Percentiles rank a stretch among this genome's conserved stretches.
Conservation (phyloP, 2,797 vertebrate species). For the Morelia viridis region DNA sequence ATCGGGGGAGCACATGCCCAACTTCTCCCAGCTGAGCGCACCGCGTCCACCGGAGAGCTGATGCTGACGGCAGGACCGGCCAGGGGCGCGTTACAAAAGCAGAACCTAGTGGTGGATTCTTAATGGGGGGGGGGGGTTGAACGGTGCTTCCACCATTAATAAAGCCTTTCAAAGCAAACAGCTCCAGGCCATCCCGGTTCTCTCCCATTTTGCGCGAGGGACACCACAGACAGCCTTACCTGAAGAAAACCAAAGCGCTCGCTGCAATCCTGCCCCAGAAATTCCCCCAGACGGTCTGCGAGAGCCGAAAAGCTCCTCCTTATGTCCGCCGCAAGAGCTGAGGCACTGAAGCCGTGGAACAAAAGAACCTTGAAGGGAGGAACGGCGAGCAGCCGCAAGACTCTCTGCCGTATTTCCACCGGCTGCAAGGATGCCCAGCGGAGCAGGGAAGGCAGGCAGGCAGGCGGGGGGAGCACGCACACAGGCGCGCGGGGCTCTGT, state of each 20-base stretch:
- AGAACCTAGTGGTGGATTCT: not conserved
- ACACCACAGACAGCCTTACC: not conserved
- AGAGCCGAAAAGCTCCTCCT: not conserved
- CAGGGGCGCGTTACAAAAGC: not conserved
- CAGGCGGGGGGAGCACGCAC: not conserved
- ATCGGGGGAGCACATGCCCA: not conserved
- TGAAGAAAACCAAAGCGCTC: not conserved
- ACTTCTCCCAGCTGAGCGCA: not conserved
- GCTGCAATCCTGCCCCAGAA: not conserved
- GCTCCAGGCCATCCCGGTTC: not conserved
- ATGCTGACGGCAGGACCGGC: not conserved
- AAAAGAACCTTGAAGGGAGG: not conserved
- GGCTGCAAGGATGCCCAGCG: not conserved
- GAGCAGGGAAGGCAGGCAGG: not conserved
- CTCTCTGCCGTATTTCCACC: not conserved
- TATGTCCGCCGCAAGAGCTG: not conserved
- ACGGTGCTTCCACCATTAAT: not conserved
- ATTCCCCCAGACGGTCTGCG: not conserved
- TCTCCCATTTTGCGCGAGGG: not conserved
- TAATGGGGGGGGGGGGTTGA: not conserved
- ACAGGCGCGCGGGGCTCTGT: not conserved
- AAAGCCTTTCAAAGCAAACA: not conserved
- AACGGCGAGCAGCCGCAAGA: fast-evolving
- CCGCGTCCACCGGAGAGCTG: not conserved
- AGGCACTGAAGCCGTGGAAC: fast-evolving